Evolutionary conservation across 1,140 invertebrate genomes (phyloP).

Genomic region (Psix sp.): DNA sequence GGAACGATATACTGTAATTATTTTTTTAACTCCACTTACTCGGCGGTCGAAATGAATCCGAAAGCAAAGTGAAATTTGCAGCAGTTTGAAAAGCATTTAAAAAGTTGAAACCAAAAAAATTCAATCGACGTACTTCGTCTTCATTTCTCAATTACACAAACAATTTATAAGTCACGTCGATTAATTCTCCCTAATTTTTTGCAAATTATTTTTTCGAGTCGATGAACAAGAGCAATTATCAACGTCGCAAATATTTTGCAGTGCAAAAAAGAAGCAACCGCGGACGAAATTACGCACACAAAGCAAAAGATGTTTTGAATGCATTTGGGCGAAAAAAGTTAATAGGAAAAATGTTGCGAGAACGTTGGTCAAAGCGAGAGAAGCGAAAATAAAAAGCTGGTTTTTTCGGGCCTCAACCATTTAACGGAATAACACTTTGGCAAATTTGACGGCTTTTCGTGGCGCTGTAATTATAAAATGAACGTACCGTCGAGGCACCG

Average conservation of each 20-base stretch:
- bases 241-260: too few relatives aligned
- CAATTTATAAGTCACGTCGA: too few relatives aligned
- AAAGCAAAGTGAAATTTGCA: slow-evolving; percentile 28
- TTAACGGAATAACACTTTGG: slow-evolving; percentile 33
- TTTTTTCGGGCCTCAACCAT: slow-evolving; percentile 2
- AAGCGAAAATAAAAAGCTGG: neutral
- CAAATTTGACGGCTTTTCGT: slow-evolving; percentile 49
- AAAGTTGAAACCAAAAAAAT: too few relatives aligned
- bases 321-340: neutral
- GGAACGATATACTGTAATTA: slow-evolving; percentile 25
- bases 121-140: too few relatives aligned
- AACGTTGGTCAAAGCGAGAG: neutral
- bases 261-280: neutral
- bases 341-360: too few relatives aligned
- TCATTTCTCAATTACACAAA: too few relatives aligned
- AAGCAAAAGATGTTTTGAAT: neutral
- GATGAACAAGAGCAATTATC: too few relatives aligned
- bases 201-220: too few relatives aligned
- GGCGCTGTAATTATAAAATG: slow-evolving; percentile 54
- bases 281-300: too few relatives aligned
- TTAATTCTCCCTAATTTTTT: too few relatives aligned
- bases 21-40: slow-evolving; percentile 10
- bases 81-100: neutral
- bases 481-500: slow-evolving; percentile 24
- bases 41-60: slow-evolving; percentile 16